Base-by-base conservation (phyloP, 1,140 invertebrate species). In the Delia radicum region DNA sequence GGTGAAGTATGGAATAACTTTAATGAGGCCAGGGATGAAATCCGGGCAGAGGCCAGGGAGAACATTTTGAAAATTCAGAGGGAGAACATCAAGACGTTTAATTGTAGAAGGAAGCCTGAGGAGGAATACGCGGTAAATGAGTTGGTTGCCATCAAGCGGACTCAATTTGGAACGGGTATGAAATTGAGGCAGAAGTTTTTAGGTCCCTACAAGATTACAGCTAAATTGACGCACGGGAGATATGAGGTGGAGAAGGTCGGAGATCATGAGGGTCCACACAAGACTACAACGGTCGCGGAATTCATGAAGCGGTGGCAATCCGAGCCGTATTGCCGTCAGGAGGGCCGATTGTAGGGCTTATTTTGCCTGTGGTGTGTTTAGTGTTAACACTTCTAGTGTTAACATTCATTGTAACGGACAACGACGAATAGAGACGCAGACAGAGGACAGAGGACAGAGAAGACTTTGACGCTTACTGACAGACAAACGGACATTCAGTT, bases 141-240 rank as follows among this genome's bases (percentile, higher is more conserved):
- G 73, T 37, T 84, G 65, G 84, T 87, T 8, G 85, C 83, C 21
- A 87, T 87, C 12, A 82, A 85, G 73, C 71, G 83, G 61, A 86
- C 86, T 0, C 85, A 87, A 48, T 81, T 81, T 76, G 78, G 77
- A 2, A 48, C 77, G 26, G 84, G 82, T 7, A 24, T 80, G 10
- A 87, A 87, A 48, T 21, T 86, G 12, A 71, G 76, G 33, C 73
- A 72, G 8, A 84, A 85, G 55, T 87, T 79, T 78, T 71, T 86
- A 8, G 83, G 84, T 7, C 85, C 84, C 0, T 86, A 87, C 74
- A 74, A 31, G 28, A 29, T 75, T 10, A 12, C 42, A 2, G n/a
- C 7, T 4, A 37, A 65, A 46, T 37, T 65, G 13, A 4, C 31
- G 0, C 74, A 67, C n/a, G 74, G 61, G 3, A 24, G 73, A 24